Evolutionary conservation across 2,113 vertebrate species (phyloP).

Genomic region (Pteruthius melanotis): DNA sequence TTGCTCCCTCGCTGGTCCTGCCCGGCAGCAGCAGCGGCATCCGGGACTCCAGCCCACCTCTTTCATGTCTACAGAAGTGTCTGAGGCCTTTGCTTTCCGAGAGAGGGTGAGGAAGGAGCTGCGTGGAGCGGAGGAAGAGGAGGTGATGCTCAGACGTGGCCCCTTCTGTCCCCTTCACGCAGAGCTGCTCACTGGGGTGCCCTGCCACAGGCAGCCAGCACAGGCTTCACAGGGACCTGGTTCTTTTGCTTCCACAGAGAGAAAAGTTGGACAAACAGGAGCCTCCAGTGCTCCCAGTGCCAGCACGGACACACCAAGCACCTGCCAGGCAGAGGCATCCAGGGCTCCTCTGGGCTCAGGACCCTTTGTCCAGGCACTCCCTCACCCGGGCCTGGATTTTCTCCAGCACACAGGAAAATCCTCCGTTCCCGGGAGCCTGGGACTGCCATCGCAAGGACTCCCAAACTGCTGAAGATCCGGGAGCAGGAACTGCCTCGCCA

Average conservation of each 20-base stretch:
- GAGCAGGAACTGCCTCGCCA: neutral
- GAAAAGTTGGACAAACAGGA: neutral
- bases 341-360: fast-evolving
- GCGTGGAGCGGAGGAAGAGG: neutral
- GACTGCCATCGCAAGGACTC: fast-evolving
- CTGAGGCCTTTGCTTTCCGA: fast-evolving
- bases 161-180: fast-evolving
- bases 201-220: neutral
- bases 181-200: neutral
- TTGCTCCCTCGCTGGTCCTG: neutral
- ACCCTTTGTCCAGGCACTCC: neutral
- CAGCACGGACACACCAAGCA: fast-evolving
- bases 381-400: neutral
- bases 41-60: neutral
- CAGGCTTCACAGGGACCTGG: fast-evolving
- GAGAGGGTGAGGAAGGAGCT: neutral
- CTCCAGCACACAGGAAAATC: fast-evolving
- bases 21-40: neutral
- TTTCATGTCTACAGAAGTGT: fast-evolving
- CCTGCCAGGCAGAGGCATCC: fast-evolving
- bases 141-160: neutral
- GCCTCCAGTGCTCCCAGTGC: neutral
- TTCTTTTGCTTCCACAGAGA: neutral
- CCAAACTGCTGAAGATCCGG: neutral
- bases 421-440: fast-evolving